phyloP scores from a whole-genome alignment of 2,113 vertebrate species.

The Malurus cyaneus region DNA sequence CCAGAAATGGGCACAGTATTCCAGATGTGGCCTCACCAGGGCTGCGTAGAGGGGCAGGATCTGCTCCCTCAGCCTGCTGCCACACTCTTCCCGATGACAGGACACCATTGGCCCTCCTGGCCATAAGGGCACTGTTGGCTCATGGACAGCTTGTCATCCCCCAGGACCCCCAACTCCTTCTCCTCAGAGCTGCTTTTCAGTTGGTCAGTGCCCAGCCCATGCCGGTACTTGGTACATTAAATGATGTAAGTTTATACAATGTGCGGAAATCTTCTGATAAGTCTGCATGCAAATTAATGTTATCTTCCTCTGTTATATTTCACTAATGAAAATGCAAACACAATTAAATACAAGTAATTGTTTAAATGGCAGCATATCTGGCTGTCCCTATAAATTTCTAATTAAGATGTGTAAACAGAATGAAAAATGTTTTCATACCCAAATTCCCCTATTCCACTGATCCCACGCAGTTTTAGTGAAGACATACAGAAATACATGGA shows the following conservation, averaged over 20 bases:
- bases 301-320: background rate
- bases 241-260: background rate
- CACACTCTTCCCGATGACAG: accelerated
- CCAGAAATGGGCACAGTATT: background rate
- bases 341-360: background rate
- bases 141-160: background rate
- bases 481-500: background rate
- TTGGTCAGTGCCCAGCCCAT: background rate
- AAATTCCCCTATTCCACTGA: background rate
- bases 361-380: background rate
- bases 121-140: background rate
- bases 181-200: background rate
- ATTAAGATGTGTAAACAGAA: background rate
- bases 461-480: background rate
- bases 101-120: background rate
- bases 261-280: background rate
- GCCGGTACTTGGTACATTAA: background rate
- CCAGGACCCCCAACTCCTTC: background rate
- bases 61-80: background rate
- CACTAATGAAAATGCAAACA: background rate
- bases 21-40: background rate
- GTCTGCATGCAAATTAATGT: background rate
- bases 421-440: background rate
- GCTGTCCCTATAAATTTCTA: background rate
- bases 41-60: background rate